Evolutionary conservation across 2,113 vertebrate species (phyloP).

Genomic region (Marcusenius ussheri): DNA sequence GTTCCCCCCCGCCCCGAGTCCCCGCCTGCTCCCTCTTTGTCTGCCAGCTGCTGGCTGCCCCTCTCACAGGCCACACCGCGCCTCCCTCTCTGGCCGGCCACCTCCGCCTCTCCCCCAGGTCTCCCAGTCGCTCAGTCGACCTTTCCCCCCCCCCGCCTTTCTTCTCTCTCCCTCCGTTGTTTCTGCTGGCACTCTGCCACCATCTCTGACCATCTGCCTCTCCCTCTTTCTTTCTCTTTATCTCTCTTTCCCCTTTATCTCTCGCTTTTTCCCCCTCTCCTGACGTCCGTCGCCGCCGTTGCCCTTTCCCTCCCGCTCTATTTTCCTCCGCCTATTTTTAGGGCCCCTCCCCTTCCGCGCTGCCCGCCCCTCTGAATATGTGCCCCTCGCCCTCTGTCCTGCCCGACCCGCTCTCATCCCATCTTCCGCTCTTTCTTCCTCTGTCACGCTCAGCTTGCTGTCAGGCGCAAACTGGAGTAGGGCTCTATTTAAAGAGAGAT

Average conservation of each 20-base stretch:
- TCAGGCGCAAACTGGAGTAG: slow-evolving; percentile 36
- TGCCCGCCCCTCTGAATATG: background rate
- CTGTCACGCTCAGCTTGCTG: background rate
- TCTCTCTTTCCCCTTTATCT: background rate
- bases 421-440: background rate
- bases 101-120: slow-evolving; percentile 12
- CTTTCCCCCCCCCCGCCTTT: background rate
- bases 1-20: slow-evolving; percentile 28
- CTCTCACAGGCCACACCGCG: slow-evolving; percentile 29
- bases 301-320: slow-evolving; percentile 16
- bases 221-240: slow-evolving; percentile 21
- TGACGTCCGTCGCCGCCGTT: slow-evolving; percentile 22
- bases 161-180: slow-evolving; percentile 32
- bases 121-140: slow-evolving; percentile 1
- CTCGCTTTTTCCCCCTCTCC: slow-evolving; percentile 12
- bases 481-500: slow-evolving; percentile 58
- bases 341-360: background rate
- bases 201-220: slow-evolving; percentile 44
- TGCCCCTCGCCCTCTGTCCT: slow-evolving; percentile 10
- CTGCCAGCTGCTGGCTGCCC: slow-evolving; percentile 26
- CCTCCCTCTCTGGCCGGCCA: slow-evolving; percentile 4
- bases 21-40: slow-evolving; percentile 30
- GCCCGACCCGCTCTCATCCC: slow-evolving; percentile 14
- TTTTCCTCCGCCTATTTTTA: background rate
- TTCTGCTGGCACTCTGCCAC: slow-evolving; percentile 38